Evolutionary conservation across 1,140 invertebrate species (phyloP).

Genomic region (Plutomurus gul): DNA sequence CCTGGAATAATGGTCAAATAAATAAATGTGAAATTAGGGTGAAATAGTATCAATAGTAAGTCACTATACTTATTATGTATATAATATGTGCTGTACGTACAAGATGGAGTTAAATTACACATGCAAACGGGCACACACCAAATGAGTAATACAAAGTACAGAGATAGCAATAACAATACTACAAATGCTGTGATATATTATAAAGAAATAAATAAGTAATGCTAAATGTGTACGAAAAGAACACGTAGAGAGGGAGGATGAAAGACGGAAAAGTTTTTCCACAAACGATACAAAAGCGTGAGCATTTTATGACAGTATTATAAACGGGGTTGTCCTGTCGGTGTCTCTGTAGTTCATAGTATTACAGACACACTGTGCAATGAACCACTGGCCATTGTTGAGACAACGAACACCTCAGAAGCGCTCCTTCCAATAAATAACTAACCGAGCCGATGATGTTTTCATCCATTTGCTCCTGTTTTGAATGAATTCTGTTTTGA

Average conservation of each 20-base stretch:
- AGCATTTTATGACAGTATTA: conserved; percentile 18
- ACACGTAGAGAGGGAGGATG: not conserved
- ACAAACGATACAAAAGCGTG: not conserved
- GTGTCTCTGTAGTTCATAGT: conserved; percentile 1
- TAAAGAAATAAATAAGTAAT: no score
- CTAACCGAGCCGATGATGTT: not conserved
- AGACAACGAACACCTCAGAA: not conserved
- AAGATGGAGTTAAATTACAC: not conserved
- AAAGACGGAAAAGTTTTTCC: not conserved
- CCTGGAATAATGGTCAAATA: not conserved
- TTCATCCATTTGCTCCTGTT: not conserved
- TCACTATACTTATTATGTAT: no score
- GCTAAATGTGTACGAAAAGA: not conserved
- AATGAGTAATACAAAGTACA: no score
- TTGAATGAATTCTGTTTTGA: not conserved
- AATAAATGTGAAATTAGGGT: no score
- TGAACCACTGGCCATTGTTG: conserved; percentile 1
- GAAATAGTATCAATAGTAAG: no score
- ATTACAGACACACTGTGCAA: not conserved
- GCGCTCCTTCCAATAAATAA: not conserved
- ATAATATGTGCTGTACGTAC: no score
- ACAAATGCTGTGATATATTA: no score
- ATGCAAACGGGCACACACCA: no score
- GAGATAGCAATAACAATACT: no score
- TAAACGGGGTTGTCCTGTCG: not conserved